A percentile compares a stretch with the other conserved stretches of the same genome.
phyloP scores from a whole-genome alignment of 2,888 invertebrate genomes.

The Andricus quercusramuli region DNA sequence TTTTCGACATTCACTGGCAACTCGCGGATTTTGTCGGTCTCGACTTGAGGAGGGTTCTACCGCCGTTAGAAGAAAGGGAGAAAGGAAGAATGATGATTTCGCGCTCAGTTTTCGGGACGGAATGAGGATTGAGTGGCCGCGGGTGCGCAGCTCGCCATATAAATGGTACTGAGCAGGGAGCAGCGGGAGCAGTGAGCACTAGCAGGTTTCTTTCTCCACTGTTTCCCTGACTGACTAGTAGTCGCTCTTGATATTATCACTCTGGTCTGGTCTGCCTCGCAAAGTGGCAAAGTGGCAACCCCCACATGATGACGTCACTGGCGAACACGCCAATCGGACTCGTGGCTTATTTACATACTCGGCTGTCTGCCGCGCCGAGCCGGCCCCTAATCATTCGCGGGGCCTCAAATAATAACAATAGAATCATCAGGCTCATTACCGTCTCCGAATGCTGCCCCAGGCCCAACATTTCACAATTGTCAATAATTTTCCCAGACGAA shows the following conservation, averaged over 20 bases:
- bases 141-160: constrained; percentile 64
- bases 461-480: too few relatives aligned
- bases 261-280: too few relatives aligned
- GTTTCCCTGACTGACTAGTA: constrained; percentile 51
- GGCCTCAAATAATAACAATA: too few relatives aligned
- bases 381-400: too few relatives aligned
- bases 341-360: constrained; percentile 27
- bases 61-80: too few relatives aligned
- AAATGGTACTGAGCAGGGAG: constrained; percentile 60
- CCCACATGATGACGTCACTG: constrained; percentile 55
- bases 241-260: constrained; percentile 48
- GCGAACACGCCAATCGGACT: constrained; percentile 56
- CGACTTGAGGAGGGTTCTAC: background rate
- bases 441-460: too few relatives aligned
- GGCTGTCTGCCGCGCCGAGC: background rate
- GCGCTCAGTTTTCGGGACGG: constrained; percentile 48
- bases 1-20: constrained; percentile 27
- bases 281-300: constrained; percentile 47
- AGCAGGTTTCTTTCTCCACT: constrained; percentile 58
- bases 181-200: background rate
- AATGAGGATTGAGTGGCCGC: constrained; percentile 66
- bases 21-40: background rate
- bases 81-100: background rate
- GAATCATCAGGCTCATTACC: too few relatives aligned
- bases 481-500: too few relatives aligned